Evolutionary conservation across 2,888 invertebrate genomes (phyloP).

Genomic region (Plagodis dolabraria): DNA sequence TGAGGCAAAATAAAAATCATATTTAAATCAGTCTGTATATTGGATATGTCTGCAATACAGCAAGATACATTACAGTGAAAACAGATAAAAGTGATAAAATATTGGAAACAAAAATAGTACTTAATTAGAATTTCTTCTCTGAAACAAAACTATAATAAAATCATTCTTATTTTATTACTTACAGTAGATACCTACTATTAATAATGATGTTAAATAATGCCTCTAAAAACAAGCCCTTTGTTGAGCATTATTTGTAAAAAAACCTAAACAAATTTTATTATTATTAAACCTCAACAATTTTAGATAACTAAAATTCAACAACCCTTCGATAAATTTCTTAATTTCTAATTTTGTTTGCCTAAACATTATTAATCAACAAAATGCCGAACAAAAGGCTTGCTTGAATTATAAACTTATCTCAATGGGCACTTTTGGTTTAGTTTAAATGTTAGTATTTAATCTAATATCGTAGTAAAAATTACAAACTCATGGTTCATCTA

Average conservation of each 20-base stretch:
- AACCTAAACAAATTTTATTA: slow-evolving; percentile 68
- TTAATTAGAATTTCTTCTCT: slow-evolving; percentile 83
- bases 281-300: slow-evolving; percentile 81
- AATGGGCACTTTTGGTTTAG: slow-evolving; percentile 86
- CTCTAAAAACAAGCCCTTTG: slow-evolving; percentile 81
- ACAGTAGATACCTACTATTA: slow-evolving; percentile 77
- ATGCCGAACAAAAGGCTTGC: slow-evolving; percentile 80
- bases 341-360: slow-evolving; percentile 81
- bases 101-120: slow-evolving; percentile 84
- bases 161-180: slow-evolving; percentile 80
- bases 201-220: slow-evolving; percentile 83
- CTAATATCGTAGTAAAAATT: slow-evolving; percentile 81
- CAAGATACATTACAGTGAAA: slow-evolving; percentile 84
- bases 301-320: slow-evolving; percentile 82
- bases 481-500: slow-evolving; percentile 80
- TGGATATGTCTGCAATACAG: slow-evolving; percentile 86
- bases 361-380: slow-evolving; percentile 79
- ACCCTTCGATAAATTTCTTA: slow-evolving; percentile 79
- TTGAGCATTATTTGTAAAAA: slow-evolving; percentile 71
- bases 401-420: slow-evolving; percentile 82
- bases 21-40: slow-evolving; percentile 85
- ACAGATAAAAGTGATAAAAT: slow-evolving; percentile 84
- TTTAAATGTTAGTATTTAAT: slow-evolving; percentile 82
- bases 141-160: slow-evolving; percentile 84
- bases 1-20: slow-evolving; percentile 49